phyloP scores from a whole-genome alignment of 2,113 vertebrate genomes.

The Alces alces region DNA sequence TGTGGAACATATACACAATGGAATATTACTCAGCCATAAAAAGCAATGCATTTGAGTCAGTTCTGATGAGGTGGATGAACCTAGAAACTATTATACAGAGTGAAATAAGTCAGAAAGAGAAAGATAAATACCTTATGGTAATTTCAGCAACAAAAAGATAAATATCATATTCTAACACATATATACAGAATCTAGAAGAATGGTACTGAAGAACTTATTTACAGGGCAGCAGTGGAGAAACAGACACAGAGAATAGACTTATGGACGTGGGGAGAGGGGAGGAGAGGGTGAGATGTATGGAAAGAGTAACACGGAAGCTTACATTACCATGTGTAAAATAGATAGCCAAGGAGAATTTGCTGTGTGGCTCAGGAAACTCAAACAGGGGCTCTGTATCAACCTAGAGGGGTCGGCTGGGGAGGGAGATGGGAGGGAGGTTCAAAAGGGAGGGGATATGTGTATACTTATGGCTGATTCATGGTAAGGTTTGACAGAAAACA shows the following conservation, averaged over 20 bases:
- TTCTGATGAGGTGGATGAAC: neutral
- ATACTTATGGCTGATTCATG: neutral
- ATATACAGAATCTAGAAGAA: neutral
- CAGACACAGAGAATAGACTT: neutral
- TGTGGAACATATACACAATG: neutral
- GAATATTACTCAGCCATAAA: neutral
- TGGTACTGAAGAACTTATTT: neutral
- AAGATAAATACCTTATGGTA: neutral
- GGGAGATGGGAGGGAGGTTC: neutral
- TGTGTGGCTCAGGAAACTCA: neutral
- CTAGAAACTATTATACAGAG: neutral
- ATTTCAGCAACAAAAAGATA: neutral
- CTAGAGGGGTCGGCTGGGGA: neutral
- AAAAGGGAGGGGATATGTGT: neutral
- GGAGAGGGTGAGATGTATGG: neutral
- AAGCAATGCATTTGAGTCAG: neutral
- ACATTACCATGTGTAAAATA: neutral
- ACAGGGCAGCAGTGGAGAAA: neutral
- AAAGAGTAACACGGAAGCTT: neutral
- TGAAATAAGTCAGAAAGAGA: neutral
- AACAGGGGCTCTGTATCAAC: neutral
- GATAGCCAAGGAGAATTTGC: neutral
- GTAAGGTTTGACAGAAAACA: neutral
- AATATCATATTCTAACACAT: neutral
- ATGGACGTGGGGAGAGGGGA: neutral